Base-by-base conservation (phyloP, 2,888 invertebrate species). In the Pristionchus arcanus region DNA sequence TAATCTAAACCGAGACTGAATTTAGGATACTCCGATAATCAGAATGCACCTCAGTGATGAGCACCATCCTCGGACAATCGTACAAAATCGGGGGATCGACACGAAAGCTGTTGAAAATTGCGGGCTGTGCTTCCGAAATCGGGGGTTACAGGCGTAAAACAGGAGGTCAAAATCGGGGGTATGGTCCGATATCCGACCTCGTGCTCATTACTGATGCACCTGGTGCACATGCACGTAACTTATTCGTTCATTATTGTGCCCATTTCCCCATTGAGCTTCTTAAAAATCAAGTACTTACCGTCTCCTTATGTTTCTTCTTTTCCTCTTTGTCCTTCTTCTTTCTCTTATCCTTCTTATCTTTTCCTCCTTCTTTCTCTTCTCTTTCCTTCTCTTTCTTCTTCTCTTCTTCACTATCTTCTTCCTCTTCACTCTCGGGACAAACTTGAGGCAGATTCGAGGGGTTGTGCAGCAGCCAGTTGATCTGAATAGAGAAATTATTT, bases 401-500 rank as follows among this genome's bases (percentile, higher is more conserved):
- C 34, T 86, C 63, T n/a, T 63, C 63, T 37, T 37, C 59, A 11
- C 37, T 37, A 1, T 87, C 87, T 59, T 68, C 87, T 15, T 87
- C 87, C 21, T 87, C 66, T 11, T 71, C 53, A 25, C 55, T 55
- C 74, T 88, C 87, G 28, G 87, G 87, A 74, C 87, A 88, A 53
- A 68, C 74, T 3, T 16, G n/a, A 11, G 87, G 87, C 11, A 88
- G 87, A 25, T 63, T 63, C 53, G 42, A 53, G 0, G 34, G 55
- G 25, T 42, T 28, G 53, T n/a, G 34, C 55, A 88, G 87, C 55
- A 88, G 87, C 9, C 25, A 63, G n/a, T 25, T 31, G n/a, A 74
- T 55, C 87, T 88, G 34, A 19, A 59, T 28, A 11, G 5, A 19
- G 13, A 3, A 25, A n/a, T 63, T 63, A 63, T n/a, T 21, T 5